Percentiles rank a stretch among this genome's conserved stretches.
phyloP scores from a whole-genome alignment of 2,888 invertebrate genomes.

The Lasius fuliginosus region DNA sequence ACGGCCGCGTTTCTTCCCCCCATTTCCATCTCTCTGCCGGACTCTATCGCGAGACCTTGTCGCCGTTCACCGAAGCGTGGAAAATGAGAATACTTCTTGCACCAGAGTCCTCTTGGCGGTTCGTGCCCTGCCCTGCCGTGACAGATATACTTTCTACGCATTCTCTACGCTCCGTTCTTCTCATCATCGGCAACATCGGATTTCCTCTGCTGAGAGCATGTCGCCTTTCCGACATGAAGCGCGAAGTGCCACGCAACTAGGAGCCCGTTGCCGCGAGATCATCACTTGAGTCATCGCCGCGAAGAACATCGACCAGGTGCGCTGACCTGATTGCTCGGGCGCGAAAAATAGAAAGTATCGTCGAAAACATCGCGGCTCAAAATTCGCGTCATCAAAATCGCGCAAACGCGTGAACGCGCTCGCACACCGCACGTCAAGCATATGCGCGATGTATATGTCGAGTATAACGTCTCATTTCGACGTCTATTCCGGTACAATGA shows the following conservation, averaged over 20 bases:
- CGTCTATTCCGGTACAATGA: constrained; percentile 57
- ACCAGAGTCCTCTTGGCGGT: constrained; percentile 55
- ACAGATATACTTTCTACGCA: constrained; percentile 72
- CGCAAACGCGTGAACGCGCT: constrained; percentile 8
- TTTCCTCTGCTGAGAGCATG: constrained; percentile 11
- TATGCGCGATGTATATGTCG: constrained; percentile 41
- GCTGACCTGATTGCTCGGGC: constrained; percentile 35
- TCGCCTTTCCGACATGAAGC: constrained; percentile 14
- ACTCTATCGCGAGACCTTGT: constrained; percentile 73
- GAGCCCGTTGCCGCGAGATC: constrained; percentile 22
- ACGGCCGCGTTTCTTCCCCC: constrained; percentile 31
- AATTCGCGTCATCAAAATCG: constrained; percentile 22
- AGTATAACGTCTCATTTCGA: constrained; percentile 62
- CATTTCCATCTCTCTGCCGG: constrained; percentile 43
- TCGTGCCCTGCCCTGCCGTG: constrained; percentile 54
- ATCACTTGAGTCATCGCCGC: constrained; percentile 21
- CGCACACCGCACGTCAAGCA: constrained; percentile 24
- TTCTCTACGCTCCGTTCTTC: constrained; percentile 63
- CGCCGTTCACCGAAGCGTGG: constrained; percentile 76
- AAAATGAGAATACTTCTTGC: constrained; percentile 77
- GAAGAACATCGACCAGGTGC: not conserved
- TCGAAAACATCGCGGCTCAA: constrained; percentile 31
- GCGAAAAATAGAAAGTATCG: constrained; percentile 44
- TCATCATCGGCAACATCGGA: not conserved
- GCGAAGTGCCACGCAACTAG: not conserved